phyloP scores from a whole-genome alignment of 2,797 vertebrate species.

The Gallinago stenura region DNA sequence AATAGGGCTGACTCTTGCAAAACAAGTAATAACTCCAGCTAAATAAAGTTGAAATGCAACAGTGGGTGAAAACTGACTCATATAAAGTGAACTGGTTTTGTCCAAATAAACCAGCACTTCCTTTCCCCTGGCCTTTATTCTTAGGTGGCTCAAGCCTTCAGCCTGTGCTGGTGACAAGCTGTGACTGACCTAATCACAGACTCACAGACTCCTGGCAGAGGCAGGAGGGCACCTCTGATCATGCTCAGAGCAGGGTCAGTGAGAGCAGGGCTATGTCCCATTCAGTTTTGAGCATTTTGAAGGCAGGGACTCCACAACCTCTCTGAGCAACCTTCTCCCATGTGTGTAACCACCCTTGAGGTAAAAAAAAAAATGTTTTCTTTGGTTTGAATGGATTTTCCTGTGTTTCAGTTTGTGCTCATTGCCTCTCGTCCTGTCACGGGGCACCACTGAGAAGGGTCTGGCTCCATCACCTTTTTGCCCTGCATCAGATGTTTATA shows the following conservation, averaged over 20 bases:
- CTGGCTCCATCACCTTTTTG: background rate
- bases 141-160: background rate
- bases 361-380: background rate
- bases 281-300: background rate
- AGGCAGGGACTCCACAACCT: background rate
- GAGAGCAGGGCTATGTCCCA: rapidly evolving
- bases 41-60: background rate
- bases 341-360: background rate
- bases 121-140: background rate
- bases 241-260: background rate
- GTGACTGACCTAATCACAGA: background rate
- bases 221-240: background rate
- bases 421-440: background rate
- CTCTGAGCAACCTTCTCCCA: background rate
- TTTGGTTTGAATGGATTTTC: background rate
- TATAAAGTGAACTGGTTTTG: background rate
- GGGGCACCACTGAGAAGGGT: background rate
- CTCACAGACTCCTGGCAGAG: background rate
- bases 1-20: background rate
- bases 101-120: background rate
- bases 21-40: background rate
- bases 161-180: background rate
- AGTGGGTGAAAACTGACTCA: background rate
- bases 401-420: background rate
- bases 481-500: background rate